Percentiles rank a stretch among this genome's conserved stretches.
Conservation (phyloP, 2,797 vertebrate species). For the Pempheris klunzingeri region DNA sequence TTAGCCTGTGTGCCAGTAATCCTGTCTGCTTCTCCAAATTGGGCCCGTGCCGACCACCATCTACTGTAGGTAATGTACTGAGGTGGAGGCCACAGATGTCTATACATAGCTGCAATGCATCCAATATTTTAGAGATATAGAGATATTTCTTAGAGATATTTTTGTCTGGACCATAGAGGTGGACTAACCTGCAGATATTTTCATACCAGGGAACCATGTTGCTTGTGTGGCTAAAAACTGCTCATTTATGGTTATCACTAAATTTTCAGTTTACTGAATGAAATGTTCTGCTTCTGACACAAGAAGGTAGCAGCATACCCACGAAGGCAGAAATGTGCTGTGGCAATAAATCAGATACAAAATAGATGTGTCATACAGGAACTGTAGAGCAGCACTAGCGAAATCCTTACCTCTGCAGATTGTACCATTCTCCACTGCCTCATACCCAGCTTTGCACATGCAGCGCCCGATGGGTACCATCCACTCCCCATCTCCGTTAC, state of each 20-base stretch:
- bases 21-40: too few species aligned
- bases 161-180: neutral
- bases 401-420: slow-evolving; percentile 91
- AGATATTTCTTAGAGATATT: too few species aligned
- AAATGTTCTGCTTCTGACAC: neutral
- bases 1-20: too few species aligned
- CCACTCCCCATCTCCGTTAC: slow-evolving; percentile 97
- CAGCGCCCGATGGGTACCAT: slow-evolving; percentile 97
- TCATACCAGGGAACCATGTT: neutral
- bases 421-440: slow-evolving; percentile 91
- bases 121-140: too few species aligned
- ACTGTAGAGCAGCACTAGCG: neutral
- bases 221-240: neutral
- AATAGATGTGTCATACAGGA: neutral
- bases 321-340: neutral
- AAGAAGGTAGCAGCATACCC: neutral
- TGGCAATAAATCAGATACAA: neutral
- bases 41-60: too few species aligned
- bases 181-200: neutral
- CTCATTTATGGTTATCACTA: neutral
- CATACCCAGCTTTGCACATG: slow-evolving; percentile 93
- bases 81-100: neutral
- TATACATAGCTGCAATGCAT: neutral
- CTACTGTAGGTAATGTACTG: too few species aligned
- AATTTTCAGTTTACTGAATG: neutral